Evolutionary conservation across 1,140 invertebrate genomes (phyloP), one percentile per base, ranked within the genome.

Genomic region (Coenobita brevimanus): DNA sequence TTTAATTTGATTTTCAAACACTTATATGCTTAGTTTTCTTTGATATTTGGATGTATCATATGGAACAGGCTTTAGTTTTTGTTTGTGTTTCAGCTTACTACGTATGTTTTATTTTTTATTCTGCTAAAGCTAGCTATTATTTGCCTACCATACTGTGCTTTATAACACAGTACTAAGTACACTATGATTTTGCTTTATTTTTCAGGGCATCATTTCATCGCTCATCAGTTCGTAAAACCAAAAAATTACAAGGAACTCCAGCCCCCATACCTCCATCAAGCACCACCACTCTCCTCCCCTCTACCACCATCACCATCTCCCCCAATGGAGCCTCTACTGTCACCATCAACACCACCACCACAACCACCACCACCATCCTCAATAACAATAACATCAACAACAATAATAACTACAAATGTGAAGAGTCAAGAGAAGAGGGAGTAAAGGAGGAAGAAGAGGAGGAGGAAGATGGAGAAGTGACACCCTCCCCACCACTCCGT

Each of bases 221-320:
- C 6, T 38, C 71, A 21, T 85, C 71, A 17, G 46, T 43, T 2
- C 73, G 43, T 8, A 85, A 76, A 30, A 85, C 24, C 54, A 85
- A 76, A 27, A 64, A 10, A 27, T 67, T 8, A 21, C 64, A 3
- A 43, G 38, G 21, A 33, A 38, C 62, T 76, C 6, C 71, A 75
- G 17, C 82, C 27, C 21, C 41, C 13, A 8, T 46, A 27, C 57
- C 64, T n/a, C 41, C 82, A n/a, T 24, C 82, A 36, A 54, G 3
- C 17, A 75, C 82, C 54, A 75, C 82, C 30, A 62, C 79, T 36
- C 46, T 85, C 43, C 33, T 76, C 13, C 73, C 82, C 50, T 73
- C 82, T 50, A 85, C 82, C 38, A 85, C 82, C 71, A 85, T 85
- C 60, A 85, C 82, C 38, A 85, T 85, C 21, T 85, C 82, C 33